A percentile compares a stretch with the other conserved stretches of the same genome.
Conservation (phyloP, 2,888 invertebrate genomes). For the Pyrrhosoma nymphula region DNA sequence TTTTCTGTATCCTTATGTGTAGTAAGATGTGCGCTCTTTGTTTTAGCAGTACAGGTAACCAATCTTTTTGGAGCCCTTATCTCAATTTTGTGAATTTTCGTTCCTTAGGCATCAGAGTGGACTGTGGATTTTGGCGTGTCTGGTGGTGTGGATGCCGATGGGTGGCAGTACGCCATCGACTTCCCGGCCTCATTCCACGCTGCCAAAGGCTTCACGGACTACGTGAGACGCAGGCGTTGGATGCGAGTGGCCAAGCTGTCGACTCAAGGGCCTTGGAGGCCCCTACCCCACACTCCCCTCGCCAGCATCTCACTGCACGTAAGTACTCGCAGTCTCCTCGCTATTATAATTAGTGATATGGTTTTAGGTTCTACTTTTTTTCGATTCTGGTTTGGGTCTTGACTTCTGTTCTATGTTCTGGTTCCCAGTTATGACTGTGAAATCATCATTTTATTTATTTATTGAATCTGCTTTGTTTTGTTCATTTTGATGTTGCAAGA, state of each 20-base stretch:
- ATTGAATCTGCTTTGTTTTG: too few relatives aligned
- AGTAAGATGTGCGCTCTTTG: too few relatives aligned
- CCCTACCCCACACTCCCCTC: slow-evolving; percentile 91
- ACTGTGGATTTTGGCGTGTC: slow-evolving; percentile 92
- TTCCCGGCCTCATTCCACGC: slow-evolving; percentile 93
- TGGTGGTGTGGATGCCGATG: slow-evolving; percentile 93
- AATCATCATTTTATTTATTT: too few relatives aligned
- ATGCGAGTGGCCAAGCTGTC: slow-evolving; percentile 89
- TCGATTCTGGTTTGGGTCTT: too few relatives aligned
- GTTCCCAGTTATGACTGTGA: too few relatives aligned
- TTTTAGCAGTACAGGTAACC: too few relatives aligned
- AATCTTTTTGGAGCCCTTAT: too few relatives aligned
- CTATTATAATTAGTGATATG: not conserved
- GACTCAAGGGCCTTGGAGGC: slow-evolving; percentile 93
- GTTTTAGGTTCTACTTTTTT: too few relatives aligned
- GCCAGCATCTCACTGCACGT: slow-evolving; percentile 89
- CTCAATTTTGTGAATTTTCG: too few relatives aligned
- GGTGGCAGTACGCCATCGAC: slow-evolving; percentile 97
- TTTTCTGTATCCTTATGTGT: too few relatives aligned
- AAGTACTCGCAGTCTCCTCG: slow-evolving; percentile 74
- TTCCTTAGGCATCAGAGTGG: not conserved
- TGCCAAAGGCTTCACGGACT: slow-evolving; percentile 92
- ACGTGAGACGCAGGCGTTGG: slow-evolving; percentile 92
- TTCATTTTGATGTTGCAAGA: too few relatives aligned
- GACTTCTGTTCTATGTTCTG: too few relatives aligned